Evolutionary conservation across 1,140 invertebrate species (phyloP), one percentile per base, ranked within the genome.

Genomic region (Cotesia chilonis): DNA sequence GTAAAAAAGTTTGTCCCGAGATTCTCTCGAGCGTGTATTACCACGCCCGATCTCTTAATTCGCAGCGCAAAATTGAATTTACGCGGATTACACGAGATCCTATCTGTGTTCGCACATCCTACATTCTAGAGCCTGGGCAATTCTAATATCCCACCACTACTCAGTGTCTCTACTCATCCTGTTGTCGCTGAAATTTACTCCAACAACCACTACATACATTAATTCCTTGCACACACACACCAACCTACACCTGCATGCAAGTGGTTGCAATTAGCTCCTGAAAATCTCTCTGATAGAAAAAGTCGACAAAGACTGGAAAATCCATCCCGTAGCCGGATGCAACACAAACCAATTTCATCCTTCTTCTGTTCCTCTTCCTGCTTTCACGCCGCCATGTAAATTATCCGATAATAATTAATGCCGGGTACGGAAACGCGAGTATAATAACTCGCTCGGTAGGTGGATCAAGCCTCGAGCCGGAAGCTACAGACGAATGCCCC

Each of bases 351-450:
- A 59, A 59, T 59, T 59, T 59, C 28, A 14, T 59, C 57, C 28
- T 59, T 4, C 41, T 47, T 20, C 28, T 59, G 9, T 28, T 59
- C 7, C 6, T 28, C 28, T 59, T 59, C 57, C 57, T 20, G 57
- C 20, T 59, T 28, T 20, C 57, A 59, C 57, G 17, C 57, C 1
- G 20, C 57, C 57, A 59, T 59, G 57, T 59, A 59, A 59, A 59
- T 59, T 59, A 59, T 59, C 57, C 57, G 20, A 59, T 59, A 59
- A 59, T 59, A 59, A 59, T 59, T 59, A 59, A 59, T 59, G 57
- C 20, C 20, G 57, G 28, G 57, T 59, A 59, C 57, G 57, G 57
- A 59, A 59, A 59, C 57, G 9, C 57, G 14, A 59, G 57, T 7
- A 59, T 59, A 59, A 59, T 59, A 59, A 59, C 57, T 59, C 57